Base-by-base conservation (phyloP, 2,888 invertebrate species). In the Hypomecis punctinalis region DNA sequence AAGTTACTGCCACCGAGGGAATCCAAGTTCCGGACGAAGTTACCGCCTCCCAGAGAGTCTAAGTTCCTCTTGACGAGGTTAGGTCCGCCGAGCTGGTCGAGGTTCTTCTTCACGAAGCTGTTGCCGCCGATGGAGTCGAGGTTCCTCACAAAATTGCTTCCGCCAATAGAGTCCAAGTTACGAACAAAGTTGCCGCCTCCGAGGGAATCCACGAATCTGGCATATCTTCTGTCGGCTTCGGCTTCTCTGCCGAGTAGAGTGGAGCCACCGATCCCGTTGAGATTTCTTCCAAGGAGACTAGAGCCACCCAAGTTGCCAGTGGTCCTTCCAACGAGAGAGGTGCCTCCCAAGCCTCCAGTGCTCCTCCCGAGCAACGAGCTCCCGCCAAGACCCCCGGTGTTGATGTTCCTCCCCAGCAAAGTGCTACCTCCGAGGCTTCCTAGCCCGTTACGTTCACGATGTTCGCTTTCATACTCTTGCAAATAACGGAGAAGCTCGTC, bases 1-100 rank as follows among this genome's bases (percentile, higher is more conserved):
- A 94, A 85, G 78, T 94, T 93, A 13, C 91, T 91, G 0, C 94
- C 94, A 4, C 94, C 94, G 5, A 94, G 81, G 2, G 90, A 86
- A 67, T 93, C 91, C 54, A 93, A 72, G 66, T 85, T 87, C 62
- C 92, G 86, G 0, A 91, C 82, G 9, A 91, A 79, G 74, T 93
- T 90, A 0, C 88, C 88, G 6, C 92, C 93, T 10, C 92, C 91
- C 8, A 90, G 82, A 61, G 85, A 84, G 67, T 92, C 91, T 7
- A 91, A 79, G 66, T 89, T 90, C 74, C 83, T 91, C 77, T 89
- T 90, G 0, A 91, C 82, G 5, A 91, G 79, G 74, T 93, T 90
- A 0, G 88, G 88, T 11, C 92, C 93, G 6, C 92, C 91, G 11
- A 90, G 83, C 68, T 86, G 84, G 66, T 92, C 91, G 7, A 91